Conservation (phyloP, 2,888 invertebrate genomes). For the Spodoptera exigua region DNA sequence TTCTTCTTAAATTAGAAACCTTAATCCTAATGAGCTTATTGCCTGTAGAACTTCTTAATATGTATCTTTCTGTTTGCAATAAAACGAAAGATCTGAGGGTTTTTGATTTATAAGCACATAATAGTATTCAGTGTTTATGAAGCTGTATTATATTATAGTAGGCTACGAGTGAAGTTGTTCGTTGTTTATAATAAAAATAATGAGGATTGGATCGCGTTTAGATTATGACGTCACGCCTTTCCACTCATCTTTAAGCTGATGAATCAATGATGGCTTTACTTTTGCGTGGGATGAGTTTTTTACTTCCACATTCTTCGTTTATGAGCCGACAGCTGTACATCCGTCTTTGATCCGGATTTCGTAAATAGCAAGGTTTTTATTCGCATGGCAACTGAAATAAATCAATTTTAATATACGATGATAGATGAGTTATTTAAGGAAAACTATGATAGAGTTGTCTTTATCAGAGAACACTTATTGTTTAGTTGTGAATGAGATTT, state of each 20-base stretch:
- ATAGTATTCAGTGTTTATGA: slow-evolving; percentile 23
- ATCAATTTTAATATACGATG: not conserved
- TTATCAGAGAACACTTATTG: no score
- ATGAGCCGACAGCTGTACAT: slow-evolving; percentile 17
- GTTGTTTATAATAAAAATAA: slow-evolving; percentile 32
- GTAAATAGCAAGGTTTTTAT: slow-evolving; percentile 3
- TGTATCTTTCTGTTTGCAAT: not conserved
- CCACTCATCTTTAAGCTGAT: slow-evolving; percentile 9
- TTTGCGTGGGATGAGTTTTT: slow-evolving; percentile 21
- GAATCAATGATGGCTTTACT: slow-evolving; percentile 22
- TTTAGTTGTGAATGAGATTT: no score
- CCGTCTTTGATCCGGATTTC: slow-evolving; percentile 22
- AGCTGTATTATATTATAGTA: slow-evolving; percentile 16
- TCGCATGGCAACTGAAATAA: slow-evolving; percentile 1
- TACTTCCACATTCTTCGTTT: slow-evolving; percentile 34
- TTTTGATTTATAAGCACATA: slow-evolving; percentile 44
- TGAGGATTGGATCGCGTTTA: slow-evolving; percentile 18
- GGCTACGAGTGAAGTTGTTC: slow-evolving; percentile 17
- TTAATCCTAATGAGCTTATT: no score
- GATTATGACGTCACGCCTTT: slow-evolving; percentile 17
- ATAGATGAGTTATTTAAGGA: no score
- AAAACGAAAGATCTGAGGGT: slow-evolving; percentile 29
- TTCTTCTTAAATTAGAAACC: no score
- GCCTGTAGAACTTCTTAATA: slow-evolving; percentile 13
- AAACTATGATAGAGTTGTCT: no score